Base-by-base conservation (phyloP, 2,113 vertebrate species). In the Girardinichthys multiradiatus region DNA sequence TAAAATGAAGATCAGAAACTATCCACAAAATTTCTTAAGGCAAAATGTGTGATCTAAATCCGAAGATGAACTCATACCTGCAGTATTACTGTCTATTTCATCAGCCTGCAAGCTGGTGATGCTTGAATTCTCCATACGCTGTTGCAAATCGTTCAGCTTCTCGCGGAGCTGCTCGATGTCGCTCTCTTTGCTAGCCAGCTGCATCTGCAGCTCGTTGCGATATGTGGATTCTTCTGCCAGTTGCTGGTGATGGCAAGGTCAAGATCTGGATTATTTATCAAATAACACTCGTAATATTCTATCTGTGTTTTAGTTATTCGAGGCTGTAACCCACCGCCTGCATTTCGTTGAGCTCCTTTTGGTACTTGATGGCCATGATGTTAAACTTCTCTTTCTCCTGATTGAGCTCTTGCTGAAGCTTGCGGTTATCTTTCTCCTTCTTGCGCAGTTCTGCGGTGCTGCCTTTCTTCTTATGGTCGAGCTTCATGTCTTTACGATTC, bases 401-500 rank as follows among this genome's bases (percentile, higher is more conserved):
- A 92, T 97, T 99, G 31, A 99, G 96, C 68, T 99, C 98, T 85
- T 97, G 87, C 71, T 99, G 98, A 13, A 99, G 93, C 84, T 99
- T 99, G 86, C 97, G 92, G 90, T 99, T 98, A 93, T 99, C 98
- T 88, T 99, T 99, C 94, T 99, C 98, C 78, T 99, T 99, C 93
- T 97, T 99, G 80, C 97, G 95, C 90, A 99, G 93, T 92, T 99
- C 98, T 30, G 97, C 96, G 19, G 96, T 96, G 79, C 96, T 99
- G 79, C 95, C 96, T 91, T 97, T 98, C 92, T 98, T 99, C 87
- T 96, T 96, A 82, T 93, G 92, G 93, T 98, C 98, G 80, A 98
- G 93, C 94, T 99, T 99, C 95, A 99, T 99, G 90, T 99, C 98
- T 90, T 99, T 99, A 15, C 98, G 95, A 92, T 99, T 99, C 98